Conservation (phyloP, 2,797 vertebrate species). For the Antennarius maculatus region DNA sequence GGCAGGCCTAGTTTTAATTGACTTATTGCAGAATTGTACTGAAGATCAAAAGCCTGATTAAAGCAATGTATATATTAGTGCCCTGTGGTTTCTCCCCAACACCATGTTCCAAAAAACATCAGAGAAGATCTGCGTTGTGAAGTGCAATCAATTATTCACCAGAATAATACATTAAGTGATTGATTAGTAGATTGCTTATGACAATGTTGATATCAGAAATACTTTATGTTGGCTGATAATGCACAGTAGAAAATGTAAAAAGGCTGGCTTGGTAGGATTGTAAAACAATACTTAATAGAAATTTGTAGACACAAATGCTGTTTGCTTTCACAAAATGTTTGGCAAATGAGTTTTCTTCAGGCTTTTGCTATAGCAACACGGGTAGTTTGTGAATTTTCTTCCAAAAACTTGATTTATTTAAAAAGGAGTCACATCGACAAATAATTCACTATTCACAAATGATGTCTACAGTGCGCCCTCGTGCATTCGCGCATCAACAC, state of each 20-base stretch:
- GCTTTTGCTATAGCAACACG: conserved; percentile 1
- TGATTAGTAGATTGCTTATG: conserved; percentile 77
- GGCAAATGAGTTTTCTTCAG: background rate
- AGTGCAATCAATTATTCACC: conserved; percentile 80
- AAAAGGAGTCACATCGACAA: conserved; percentile 59
- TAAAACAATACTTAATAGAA: background rate
- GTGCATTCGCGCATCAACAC: no score
- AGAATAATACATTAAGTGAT: conserved; percentile 80
- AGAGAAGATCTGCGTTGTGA: conserved; percentile 74
- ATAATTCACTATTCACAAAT: conserved; percentile 76
- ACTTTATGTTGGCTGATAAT: conserved; percentile 49
- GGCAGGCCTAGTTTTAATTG: conserved; percentile 85
- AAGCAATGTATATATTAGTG: conserved; percentile 83
- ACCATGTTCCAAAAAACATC: conserved; percentile 78
- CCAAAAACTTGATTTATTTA: conserved; percentile 46
- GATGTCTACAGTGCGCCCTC: conserved; percentile 40
- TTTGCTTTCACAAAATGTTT: background rate
- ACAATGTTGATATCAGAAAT: conserved; percentile 68
- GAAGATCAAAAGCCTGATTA: conserved; percentile 84
- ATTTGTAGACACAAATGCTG: background rate
- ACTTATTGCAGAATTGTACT: conserved; percentile 82
- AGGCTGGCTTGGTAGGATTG: background rate
- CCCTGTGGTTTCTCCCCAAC: conserved; percentile 60
- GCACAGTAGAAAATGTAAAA: conserved; percentile 10
- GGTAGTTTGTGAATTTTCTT: conserved; percentile 17